Conservation (phyloP, 2,113 vertebrate species). For the Poeciliopsis prolifica region DNA sequence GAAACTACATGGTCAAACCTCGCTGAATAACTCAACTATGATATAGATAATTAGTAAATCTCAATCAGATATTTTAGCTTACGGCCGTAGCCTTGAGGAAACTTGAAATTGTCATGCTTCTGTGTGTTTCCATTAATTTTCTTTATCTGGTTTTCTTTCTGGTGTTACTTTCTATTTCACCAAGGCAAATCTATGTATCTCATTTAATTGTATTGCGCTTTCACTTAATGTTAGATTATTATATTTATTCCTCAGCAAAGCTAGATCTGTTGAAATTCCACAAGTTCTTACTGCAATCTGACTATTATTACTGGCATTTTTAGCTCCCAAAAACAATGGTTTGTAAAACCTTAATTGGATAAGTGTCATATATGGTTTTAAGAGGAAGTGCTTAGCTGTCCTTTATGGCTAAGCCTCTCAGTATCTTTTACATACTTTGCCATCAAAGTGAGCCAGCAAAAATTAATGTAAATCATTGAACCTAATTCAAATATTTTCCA, state of each 20-base stretch:
- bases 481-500: conserved; percentile 6
- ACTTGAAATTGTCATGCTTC: background rate
- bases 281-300: conserved; percentile 34
- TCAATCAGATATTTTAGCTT: conserved; percentile 4
- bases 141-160: background rate
- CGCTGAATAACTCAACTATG: background rate
- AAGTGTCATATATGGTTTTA: conserved; percentile 27
- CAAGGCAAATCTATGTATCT: background rate
- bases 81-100: background rate
- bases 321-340: conserved; percentile 7
- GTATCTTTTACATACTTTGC: conserved; percentile 9
- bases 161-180: background rate
- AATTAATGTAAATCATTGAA: conserved; percentile 17
- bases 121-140: background rate
- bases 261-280: conserved; percentile 21
- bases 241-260: conserved; percentile 14
- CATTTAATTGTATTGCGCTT: conserved; percentile 15
- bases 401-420: background rate
- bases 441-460: conserved; percentile 18
- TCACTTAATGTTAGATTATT: conserved; percentile 6
- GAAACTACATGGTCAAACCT: background rate
- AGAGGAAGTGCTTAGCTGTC: conserved; percentile 5
- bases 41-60: background rate
- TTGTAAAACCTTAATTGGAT: conserved; percentile 25
- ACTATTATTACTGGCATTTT: conserved; percentile 26